Evolutionary conservation across 1,140 invertebrate species (phyloP), one percentile per base, ranked within the genome.

Genomic region (Phocides pigmalion): DNA sequence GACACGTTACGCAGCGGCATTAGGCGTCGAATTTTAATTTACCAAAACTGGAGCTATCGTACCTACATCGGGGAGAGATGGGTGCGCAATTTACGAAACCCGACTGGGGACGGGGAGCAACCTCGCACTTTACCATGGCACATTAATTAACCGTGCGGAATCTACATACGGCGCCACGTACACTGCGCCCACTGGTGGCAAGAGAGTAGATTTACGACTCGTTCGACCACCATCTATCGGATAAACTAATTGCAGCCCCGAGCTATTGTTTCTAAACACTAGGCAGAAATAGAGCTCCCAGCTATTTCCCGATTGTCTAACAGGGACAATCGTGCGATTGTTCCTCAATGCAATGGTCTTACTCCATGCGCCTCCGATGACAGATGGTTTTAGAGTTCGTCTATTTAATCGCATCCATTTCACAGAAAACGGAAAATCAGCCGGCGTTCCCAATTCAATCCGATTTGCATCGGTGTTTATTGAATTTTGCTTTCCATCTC

Each of bases 231-330:
- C 87, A 82, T 89, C 84, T 87, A 87, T 87, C 81, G 79, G 82
- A 84, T 83, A 84, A 86, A 90, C 85, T 87, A 88, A 90, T 90
- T 88, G 84, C 86, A 84, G 71, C 66, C 74, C 71, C 76, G 76
- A 78, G 84, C 85, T 84, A 90, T 90, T 89, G 86, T 90, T 88
- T 87, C 87, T 81, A 84, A 87, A 86, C 78, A 81, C 78, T 78
- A 66, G 74, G 68, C 76, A 74, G 76, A 76, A 81, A 80, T 81
- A 76, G 76, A 78, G 80, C 62, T 59, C 70, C 56, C 59, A 51
- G 59, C 64, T 67, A 66, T 74, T 68, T 71, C 66, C 64, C 66
- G 70, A 76, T 84, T 82, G 78, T 84, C 64, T 68, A 66, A 67
- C 64, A 61, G 59, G 64, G 70, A 77, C 76, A 74, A 81, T 81